Evolutionary conservation across 2,797 vertebrate species (phyloP).

Genomic region (Myoxocephalus aenaeus): DNA sequence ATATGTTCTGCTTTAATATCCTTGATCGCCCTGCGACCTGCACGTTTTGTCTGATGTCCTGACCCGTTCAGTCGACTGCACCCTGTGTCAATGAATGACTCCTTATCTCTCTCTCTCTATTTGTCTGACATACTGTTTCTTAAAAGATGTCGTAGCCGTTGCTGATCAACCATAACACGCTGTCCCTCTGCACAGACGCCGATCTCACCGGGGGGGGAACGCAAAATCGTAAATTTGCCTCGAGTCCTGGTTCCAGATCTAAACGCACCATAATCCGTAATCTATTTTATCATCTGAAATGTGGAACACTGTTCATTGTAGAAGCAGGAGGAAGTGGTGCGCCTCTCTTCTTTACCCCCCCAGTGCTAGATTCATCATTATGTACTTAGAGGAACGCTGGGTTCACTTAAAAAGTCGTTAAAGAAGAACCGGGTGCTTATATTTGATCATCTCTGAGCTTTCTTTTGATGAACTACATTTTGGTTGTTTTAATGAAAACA

Average conservation of each 20-base stretch:
- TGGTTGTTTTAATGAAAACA: neutral
- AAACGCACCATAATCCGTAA: neutral
- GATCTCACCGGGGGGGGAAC: conserved; percentile 6
- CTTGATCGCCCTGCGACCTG: no score
- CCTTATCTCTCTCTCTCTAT: neutral
- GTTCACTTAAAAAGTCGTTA: conserved; percentile 25
- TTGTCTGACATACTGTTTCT: conserved; percentile 7
- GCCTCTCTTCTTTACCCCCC: no score
- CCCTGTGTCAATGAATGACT: conserved; percentile 16
- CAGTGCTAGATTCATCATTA: neutral
- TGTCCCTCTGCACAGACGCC: conserved; percentile 11
- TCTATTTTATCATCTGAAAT: neutral
- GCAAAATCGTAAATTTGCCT: neutral
- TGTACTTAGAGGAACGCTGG: conserved; percentile 20
- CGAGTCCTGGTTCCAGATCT: neutral
- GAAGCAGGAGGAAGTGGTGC: neutral
- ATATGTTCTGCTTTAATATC: no score
- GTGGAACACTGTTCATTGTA: neutral
- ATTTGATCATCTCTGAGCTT: neutral
- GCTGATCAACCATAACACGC: conserved; percentile 14
- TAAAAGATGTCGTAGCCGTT: neutral
- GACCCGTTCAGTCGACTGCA: conserved; percentile 3
- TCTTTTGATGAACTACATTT: neutral
- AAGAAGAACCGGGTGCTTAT: conserved; percentile 9
- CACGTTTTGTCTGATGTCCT: conserved; percentile 14